Percentiles rank a stretch among this genome's conserved stretches.
These are phyloP conservation scores for Lepetodrilus schrolli DNA, from an alignment of 2,888 invertebrate species.

Conservation along the genomic window DNA sequence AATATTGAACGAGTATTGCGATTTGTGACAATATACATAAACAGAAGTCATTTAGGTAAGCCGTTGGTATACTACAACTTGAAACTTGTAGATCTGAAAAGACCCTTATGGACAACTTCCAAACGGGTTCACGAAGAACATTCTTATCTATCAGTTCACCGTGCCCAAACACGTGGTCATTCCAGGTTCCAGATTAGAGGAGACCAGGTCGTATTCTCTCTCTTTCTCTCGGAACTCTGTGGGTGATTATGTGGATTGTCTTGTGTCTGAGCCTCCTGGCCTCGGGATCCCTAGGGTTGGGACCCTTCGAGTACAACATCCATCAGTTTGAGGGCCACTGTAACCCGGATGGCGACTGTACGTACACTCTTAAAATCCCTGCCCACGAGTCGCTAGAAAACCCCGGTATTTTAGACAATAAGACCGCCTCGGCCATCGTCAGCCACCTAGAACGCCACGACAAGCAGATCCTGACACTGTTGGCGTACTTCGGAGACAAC, in stretches of 20 bases:
- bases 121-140: neutral
- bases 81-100: too few species aligned
- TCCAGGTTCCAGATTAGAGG: neutral
- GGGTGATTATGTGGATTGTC: neutral
- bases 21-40: too few species aligned
- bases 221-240: neutral
- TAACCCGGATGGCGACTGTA: constrained; percentile 34
- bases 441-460: constrained; percentile 33
- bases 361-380: constrained; percentile 32
- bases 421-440: constrained; percentile 33
- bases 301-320: constrained; percentile 35
- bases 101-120: too few species aligned
- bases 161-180: neutral
- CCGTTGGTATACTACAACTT: too few species aligned
- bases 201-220: neutral
- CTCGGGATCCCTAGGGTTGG: neutral
- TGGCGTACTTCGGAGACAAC: constrained; percentile 33
- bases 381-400: constrained; percentile 30
- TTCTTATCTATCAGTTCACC: neutral
- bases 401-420: constrained; percentile 35
- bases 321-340: constrained; percentile 35
- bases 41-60: too few species aligned
- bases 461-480: constrained; percentile 30
- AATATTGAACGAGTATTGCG: too few species aligned
- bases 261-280: neutral